Conservation (phyloP, 2,888 invertebrate species). For the Tridacna crocea region DNA sequence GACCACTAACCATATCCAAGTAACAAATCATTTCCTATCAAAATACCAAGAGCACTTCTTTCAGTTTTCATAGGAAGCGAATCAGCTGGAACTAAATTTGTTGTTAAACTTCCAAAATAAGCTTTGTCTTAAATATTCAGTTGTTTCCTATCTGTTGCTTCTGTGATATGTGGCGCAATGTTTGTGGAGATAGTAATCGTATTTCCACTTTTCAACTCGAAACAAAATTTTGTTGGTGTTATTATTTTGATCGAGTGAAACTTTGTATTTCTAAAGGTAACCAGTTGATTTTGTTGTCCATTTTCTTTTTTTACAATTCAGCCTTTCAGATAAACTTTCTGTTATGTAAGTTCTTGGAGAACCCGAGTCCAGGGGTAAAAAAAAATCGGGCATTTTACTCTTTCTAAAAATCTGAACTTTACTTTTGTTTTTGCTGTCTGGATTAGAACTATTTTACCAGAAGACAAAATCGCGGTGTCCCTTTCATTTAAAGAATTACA, state of each 20-base stretch:
- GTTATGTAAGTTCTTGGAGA: constrained; percentile 29
- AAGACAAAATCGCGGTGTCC: too few relatives aligned
- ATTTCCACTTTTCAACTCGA: constrained; percentile 25
- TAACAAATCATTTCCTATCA: constrained; percentile 30
- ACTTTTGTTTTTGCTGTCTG: too few relatives aligned
- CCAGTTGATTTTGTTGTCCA: constrained; percentile 23
- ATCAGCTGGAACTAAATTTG: not conserved
- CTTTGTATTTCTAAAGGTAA: constrained; percentile 23
- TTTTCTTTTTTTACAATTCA: constrained; percentile 10
- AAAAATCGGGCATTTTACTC: not conserved
- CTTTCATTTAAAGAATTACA: too few relatives aligned
- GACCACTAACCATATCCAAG: constrained; percentile 12
- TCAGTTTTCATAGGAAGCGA: not conserved
- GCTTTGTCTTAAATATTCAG: not conserved
- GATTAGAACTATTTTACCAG: too few relatives aligned
- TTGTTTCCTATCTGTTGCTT: constrained; percentile 17
- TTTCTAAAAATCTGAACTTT: too few relatives aligned
- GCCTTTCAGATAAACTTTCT: constrained; percentile 9
- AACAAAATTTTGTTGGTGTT: constrained; percentile 3
- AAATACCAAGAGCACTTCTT: too few relatives aligned
- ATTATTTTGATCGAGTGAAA: constrained; percentile 22
- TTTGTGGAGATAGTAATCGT: too few relatives aligned
- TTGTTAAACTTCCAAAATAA: not conserved
- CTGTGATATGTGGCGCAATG: constrained; percentile 24
- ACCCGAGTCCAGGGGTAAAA: constrained; percentile 26